A percentile compares a stretch with the other conserved stretches of the same genome.
Conservation (phyloP, 37 sponge, comb jelly and placozoan genomes). For the Haliclona indistincta region DNA sequence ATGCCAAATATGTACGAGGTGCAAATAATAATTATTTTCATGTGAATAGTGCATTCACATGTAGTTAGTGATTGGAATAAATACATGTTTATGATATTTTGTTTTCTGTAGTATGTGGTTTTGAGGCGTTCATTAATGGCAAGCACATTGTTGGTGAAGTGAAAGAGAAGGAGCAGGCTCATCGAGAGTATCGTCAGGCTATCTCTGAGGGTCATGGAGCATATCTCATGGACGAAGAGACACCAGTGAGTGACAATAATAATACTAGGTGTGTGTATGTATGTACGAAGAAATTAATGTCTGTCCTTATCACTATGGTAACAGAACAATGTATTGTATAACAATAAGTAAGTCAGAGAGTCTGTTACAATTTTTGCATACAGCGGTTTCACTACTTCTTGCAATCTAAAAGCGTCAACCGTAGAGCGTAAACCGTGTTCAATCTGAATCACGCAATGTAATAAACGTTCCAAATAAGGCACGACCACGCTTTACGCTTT, state of each 20-base stretch:
- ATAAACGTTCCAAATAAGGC: too few relatives aligned
- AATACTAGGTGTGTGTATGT: background rate
- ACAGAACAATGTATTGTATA: too few relatives aligned
- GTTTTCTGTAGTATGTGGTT: conserved; percentile 96
- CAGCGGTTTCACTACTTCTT: too few relatives aligned
- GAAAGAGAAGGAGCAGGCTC: conserved; percentile 99
- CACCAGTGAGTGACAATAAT: conserved; percentile 71
- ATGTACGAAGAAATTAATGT: background rate
- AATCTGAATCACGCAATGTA: too few relatives aligned
- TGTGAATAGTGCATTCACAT: too few relatives aligned
- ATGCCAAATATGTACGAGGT: too few relatives aligned
- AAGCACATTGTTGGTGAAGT: conserved; percentile 98
- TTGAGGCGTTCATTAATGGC: conserved; percentile 97
- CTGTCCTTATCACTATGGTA: background rate
- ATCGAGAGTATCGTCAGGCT: conserved; percentile 97
- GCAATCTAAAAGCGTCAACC: too few relatives aligned
- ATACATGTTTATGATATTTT: too few relatives aligned
- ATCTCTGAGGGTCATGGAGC: conserved; percentile 98
- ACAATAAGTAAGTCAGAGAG: background rate
- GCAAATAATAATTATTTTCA: too few relatives aligned
- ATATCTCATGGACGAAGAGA: conserved; percentile 99
- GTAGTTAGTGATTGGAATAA: too few relatives aligned
- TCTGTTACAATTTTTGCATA: background rate
- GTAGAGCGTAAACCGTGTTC: too few relatives aligned
- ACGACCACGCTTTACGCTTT: too few relatives aligned